Evolutionary conservation across 2,797 vertebrate species (phyloP).

Genomic region (Sitta carolinensis): DNA sequence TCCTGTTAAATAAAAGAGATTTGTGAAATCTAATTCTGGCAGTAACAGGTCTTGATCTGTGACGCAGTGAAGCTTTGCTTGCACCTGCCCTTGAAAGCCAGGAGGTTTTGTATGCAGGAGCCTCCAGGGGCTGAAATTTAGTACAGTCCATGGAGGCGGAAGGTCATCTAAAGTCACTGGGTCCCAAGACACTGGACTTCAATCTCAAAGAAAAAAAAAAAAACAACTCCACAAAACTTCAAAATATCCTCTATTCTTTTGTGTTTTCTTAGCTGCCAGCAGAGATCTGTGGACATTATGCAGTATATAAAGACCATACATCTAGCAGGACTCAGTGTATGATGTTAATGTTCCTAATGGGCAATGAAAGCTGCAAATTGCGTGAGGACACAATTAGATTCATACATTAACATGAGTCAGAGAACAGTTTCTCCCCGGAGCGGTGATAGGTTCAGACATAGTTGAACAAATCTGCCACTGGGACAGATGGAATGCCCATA

Average conservation of each 20-base stretch:
- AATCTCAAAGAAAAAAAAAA: constrained; percentile 70
- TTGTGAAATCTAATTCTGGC: constrained; percentile 79
- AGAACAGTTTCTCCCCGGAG: constrained; percentile 57
- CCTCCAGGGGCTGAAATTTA: constrained; percentile 85
- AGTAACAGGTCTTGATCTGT: constrained; percentile 75
- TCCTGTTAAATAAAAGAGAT: constrained; percentile 68
- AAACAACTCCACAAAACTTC: constrained; percentile 65
- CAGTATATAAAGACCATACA: constrained; percentile 40
- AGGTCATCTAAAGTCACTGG: constrained; percentile 84
- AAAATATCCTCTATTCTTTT: constrained; percentile 75
- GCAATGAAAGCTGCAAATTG: constrained; percentile 49
- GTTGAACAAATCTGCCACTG: constrained; percentile 46
- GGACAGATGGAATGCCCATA: constrained; percentile 55
- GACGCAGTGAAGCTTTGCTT: constrained; percentile 77
- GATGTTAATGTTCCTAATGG: constrained; percentile 54
- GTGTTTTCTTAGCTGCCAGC: constrained; percentile 68
- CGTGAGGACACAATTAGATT: constrained; percentile 52
- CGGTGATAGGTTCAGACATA: constrained; percentile 54
- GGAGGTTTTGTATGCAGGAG: constrained; percentile 79
- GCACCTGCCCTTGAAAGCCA: constrained; percentile 80
- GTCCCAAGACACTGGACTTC: constrained; percentile 82
- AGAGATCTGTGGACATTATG: constrained; percentile 58
- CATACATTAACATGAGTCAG: constrained; percentile 68
- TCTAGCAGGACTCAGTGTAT: background rate
- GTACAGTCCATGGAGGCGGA: constrained; percentile 78